A percentile compares a stretch with the other conserved stretches of the same genome.
These are phyloP conservation scores for Oncorhynchus masou DNA, from an alignment of 2,113 vertebrate species.

Conservation along the genomic window DNA sequence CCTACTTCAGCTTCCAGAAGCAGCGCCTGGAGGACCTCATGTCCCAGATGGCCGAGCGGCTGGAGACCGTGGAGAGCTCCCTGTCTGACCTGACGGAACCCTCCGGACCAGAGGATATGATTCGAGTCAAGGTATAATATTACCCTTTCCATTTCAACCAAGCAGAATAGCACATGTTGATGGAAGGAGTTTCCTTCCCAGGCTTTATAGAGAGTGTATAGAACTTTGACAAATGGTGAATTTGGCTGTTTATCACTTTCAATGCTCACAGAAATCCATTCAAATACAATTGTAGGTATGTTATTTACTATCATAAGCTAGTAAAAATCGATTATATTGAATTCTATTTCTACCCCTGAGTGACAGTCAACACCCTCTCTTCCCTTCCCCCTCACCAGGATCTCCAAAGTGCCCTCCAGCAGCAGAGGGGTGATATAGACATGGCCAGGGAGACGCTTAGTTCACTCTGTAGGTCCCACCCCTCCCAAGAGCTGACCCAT, in stretches of 20 bases:
- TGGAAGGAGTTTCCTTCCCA: no score
- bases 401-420: constrained; percentile 82
- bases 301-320: no score
- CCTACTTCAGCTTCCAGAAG: constrained; percentile 84
- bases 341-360: no score
- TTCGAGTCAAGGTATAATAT: constrained; percentile 81
- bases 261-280: no score
- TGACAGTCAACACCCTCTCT: not conserved
- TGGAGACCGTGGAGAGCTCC: constrained; percentile 77
- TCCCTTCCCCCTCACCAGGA: constrained; percentile 71
- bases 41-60: constrained; percentile 74
- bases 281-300: no score
- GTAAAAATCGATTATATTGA: no score
- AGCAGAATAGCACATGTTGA: no score
- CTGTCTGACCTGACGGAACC: constrained; percentile 71
- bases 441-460: constrained; percentile 81
- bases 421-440: constrained; percentile 81
- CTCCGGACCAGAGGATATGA: constrained; percentile 77
- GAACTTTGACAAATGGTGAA: not conserved
- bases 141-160: not conserved
- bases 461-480: constrained; percentile 84
- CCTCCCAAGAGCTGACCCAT: constrained; percentile 80
- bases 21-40: constrained; percentile 82
- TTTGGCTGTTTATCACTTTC: no score
- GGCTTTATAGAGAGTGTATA: not conserved